These are phyloP conservation scores for Pomacea maculata DNA, from an alignment of 1,140 invertebrate genomes.

Conservation along the genomic window DNA sequence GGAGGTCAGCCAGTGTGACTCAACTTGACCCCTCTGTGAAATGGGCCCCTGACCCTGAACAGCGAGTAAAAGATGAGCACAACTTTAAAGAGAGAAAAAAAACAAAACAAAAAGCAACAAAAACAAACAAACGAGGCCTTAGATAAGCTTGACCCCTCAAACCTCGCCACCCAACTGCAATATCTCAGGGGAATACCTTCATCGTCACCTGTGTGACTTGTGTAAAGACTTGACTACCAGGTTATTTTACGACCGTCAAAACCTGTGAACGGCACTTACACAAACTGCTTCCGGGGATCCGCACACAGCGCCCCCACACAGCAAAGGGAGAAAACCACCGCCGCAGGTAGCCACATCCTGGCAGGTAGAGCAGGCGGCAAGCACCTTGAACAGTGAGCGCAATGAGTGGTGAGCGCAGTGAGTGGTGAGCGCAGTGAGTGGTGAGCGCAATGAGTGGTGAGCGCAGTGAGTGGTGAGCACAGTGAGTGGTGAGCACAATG, in stretches of 20 bases:
- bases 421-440: too few relatives aligned
- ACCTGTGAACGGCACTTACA: background rate
- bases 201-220: too few relatives aligned
- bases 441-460: background rate
- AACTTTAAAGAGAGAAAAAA: background rate
- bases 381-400: background rate
- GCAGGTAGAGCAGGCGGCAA: background rate
- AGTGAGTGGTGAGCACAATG: background rate
- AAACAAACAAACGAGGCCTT: background rate
- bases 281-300: conserved; percentile 16
- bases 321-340: conserved; percentile 1
- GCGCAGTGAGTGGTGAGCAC: background rate
- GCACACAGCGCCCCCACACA: background rate
- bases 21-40: background rate
- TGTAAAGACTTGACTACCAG: too few relatives aligned
- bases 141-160: background rate
- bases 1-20: background rate
- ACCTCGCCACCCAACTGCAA: background rate
- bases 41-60: background rate
- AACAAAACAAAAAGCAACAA: too few relatives aligned
- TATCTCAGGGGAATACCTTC: too few relatives aligned
- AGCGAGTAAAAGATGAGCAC: background rate
- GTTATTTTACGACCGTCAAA: too few relatives aligned
- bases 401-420: background rate
- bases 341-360: conserved; percentile 8